Conservation (phyloP, 92 coral and sea anemone genomes). For the Chrysogorgia sp. region DNA sequence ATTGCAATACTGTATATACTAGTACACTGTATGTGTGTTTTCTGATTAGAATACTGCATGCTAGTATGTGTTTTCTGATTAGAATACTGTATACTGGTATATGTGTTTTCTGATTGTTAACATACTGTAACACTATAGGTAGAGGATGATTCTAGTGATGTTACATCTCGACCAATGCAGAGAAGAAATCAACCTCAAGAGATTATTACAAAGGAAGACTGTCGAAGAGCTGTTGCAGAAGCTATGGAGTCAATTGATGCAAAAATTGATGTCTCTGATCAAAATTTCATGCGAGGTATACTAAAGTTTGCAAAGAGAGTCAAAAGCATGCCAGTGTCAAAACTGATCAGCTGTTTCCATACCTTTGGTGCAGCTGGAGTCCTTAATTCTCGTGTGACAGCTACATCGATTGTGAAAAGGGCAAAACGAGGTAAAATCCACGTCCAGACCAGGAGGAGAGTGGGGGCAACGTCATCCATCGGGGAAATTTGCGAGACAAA, state of each 20-base stretch:
- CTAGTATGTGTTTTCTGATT: background rate
- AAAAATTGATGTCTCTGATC: constrained; percentile 4
- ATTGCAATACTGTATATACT: background rate
- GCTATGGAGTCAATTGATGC: background rate
- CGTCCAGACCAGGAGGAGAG: constrained; percentile 10
- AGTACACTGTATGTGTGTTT: too few species aligned
- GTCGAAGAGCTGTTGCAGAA: background rate
- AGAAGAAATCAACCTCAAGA: constrained; percentile 30
- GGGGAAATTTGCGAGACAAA: too few species aligned
- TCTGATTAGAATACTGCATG: constrained; percentile 5
- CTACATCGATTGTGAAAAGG: constrained; percentile 20
- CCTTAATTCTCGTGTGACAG: background rate
- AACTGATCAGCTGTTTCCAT: constrained; percentile 12
- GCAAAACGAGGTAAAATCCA: constrained; percentile 13
- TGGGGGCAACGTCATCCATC: too few species aligned
- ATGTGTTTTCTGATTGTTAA: too few species aligned
- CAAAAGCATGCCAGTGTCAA: background rate
- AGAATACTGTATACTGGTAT: background rate
- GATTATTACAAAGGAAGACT: constrained; percentile 7
- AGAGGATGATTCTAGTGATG: background rate
- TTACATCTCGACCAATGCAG: background rate
- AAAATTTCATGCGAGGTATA: constrained; percentile 22
- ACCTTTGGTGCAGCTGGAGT: constrained; percentile 22
- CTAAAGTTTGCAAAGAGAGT: constrained; percentile 3
- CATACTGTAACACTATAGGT: background rate